phyloP scores from a whole-genome alignment of 2,888 invertebrate genomes.

The Gymnocheta viridis region DNA sequence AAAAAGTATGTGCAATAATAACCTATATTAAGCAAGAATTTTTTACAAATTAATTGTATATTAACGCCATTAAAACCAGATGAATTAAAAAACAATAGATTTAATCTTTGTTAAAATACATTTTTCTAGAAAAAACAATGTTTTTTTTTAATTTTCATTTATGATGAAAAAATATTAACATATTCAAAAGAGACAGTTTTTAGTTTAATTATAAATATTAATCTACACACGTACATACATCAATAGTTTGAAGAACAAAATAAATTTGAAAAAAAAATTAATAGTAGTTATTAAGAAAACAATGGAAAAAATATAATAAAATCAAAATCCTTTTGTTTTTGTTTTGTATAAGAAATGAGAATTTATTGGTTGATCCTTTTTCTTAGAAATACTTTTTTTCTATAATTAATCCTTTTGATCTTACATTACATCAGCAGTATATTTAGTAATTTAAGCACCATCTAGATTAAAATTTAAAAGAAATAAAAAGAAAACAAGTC shows the following conservation, averaged over 20 bases:
- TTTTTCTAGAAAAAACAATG: slow-evolving; percentile 27
- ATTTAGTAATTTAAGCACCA: slow-evolving; percentile 30
- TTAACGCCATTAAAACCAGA: slow-evolving; percentile 26
- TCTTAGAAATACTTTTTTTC: slow-evolving; percentile 1
- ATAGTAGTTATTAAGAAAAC: slow-evolving; percentile 35
- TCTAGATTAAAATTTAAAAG: slow-evolving; percentile 37
- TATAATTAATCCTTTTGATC: slow-evolving; percentile 1
- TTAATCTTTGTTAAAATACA: slow-evolving; percentile 60
- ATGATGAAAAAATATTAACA: not conserved
- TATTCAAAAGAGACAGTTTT: slow-evolving; percentile 52
- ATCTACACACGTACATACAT: not conserved
- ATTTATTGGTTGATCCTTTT: slow-evolving; percentile 14
- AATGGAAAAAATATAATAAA: slow-evolving; percentile 11
- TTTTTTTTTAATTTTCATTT: slow-evolving; percentile 8
- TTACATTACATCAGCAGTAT: slow-evolving; percentile 6
- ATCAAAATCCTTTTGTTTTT: slow-evolving; percentile 18
- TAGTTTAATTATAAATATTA: slow-evolving; percentile 29
- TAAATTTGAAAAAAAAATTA: slow-evolving; percentile 35
- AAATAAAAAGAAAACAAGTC: slow-evolving; percentile 34
- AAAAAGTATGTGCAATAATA: slow-evolving; percentile 67
- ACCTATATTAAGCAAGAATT: slow-evolving; percentile 33
- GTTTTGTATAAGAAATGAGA: slow-evolving; percentile 25
- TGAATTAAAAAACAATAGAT: slow-evolving; percentile 60
- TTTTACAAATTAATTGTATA: slow-evolving; percentile 46
- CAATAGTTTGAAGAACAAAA: slow-evolving; percentile 35